phyloP scores from a whole-genome alignment of 2,888 invertebrate species.

The Choreutis nemorana region DNA sequence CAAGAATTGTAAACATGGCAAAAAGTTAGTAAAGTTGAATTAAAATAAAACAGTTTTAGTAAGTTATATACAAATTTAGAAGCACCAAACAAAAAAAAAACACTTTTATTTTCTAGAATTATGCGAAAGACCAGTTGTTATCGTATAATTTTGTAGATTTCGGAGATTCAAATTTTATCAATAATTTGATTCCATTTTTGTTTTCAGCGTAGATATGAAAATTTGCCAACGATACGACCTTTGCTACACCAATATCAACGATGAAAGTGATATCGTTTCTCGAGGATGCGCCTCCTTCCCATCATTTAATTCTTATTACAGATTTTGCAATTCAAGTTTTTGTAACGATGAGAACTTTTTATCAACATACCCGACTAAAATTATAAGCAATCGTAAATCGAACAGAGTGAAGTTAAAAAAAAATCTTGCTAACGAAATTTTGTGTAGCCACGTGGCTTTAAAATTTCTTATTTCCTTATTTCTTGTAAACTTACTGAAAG shows the following conservation, averaged over 20 bases:
- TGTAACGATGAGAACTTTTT: too few relatives aligned
- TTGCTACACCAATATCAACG: conserved; percentile 34
- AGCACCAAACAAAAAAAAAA: too few relatives aligned
- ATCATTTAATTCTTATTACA: conserved; percentile 28
- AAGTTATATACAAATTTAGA: too few relatives aligned
- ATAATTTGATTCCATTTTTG: conserved; percentile 7
- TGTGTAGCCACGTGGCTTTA: too few relatives aligned
- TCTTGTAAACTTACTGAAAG: too few relatives aligned
- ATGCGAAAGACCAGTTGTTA: background rate
- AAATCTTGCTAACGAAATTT: too few relatives aligned
- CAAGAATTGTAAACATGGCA: conserved; percentile 26
- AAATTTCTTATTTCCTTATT: too few relatives aligned
- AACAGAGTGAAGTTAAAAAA: too few relatives aligned
- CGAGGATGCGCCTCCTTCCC: conserved; percentile 35
- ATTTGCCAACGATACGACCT: conserved; percentile 28
- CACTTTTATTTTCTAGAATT: background rate
- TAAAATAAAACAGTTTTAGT: background rate
- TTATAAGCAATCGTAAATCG: too few relatives aligned
- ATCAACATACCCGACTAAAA: too few relatives aligned
- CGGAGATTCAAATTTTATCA: conserved; percentile 1
- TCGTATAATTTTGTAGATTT: background rate
- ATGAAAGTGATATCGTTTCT: conserved; percentile 22
- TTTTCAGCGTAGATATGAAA: conserved; percentile 31
- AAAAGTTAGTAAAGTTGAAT: conserved; percentile 25
- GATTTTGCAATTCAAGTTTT: conserved; percentile 32